Evolutionary conservation across 2,113 vertebrate genomes (phyloP).

Genomic region (Noctilio leporinus): DNA sequence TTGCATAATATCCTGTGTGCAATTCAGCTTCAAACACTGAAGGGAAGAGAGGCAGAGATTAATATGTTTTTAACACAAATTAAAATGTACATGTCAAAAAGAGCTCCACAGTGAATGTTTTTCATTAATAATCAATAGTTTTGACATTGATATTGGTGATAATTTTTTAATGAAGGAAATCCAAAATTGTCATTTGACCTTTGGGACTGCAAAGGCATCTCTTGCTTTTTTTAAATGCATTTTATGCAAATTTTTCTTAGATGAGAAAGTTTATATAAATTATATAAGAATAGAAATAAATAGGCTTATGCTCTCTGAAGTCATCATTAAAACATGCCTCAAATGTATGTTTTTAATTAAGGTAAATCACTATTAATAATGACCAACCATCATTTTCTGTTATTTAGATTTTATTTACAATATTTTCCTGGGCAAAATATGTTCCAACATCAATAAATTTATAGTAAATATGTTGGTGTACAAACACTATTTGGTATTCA

Average conservation of each 20-base stretch:
- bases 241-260: conserved; percentile 5
- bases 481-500: conserved; percentile 22
- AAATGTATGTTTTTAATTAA: not conserved
- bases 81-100: conserved; percentile 62
- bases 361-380: not conserved
- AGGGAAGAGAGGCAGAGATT: conserved; percentile 57
- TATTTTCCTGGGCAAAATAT: not conserved
- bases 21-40: conserved; percentile 70
- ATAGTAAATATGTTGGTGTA: not conserved
- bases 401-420: conserved; percentile 3
- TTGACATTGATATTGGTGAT: not conserved
- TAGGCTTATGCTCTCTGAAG: not conserved
- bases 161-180: conserved; percentile 18
- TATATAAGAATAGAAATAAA: conserved; percentile 17
- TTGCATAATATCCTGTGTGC: conserved; percentile 79
- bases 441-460: not conserved
- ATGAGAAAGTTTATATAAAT: conserved; percentile 22
- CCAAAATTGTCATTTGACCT: conserved; percentile 53
- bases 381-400: not conserved
- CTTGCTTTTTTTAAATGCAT: not conserved
- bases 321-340: not conserved
- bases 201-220: conserved; percentile 29
- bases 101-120: conserved; percentile 47
- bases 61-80: conserved; percentile 72
- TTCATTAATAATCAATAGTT: conserved; percentile 55